Conservation (phyloP, 2,113 vertebrate species). For the Osmerus mordax region DNA sequence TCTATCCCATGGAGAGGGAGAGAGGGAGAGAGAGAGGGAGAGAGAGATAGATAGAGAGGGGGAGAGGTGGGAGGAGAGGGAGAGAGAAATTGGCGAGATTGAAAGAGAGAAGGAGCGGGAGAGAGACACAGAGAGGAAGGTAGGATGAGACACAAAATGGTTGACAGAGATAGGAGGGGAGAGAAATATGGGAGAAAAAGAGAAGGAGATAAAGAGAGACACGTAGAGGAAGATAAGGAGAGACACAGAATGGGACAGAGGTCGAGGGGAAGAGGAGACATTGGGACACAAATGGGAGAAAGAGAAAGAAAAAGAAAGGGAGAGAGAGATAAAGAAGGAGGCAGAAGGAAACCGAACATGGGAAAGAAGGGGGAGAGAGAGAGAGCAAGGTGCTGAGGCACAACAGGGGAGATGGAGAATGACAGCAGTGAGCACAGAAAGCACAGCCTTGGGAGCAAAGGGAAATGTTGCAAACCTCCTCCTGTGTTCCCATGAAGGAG, state of each 20-base stretch:
- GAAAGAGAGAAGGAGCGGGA: neutral
- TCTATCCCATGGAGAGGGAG: slow-evolving; percentile 60
- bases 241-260: neutral
- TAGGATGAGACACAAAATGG: neutral
- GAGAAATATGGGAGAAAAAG: neutral
- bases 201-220: slow-evolving; percentile 11
- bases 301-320: neutral
- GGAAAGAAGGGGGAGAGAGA: slow-evolving; percentile 15
- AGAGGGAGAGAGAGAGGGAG: slow-evolving; percentile 39
- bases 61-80: neutral
- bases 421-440: neutral
- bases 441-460: slow-evolving; percentile 22
- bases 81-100: neutral
- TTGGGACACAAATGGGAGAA: neutral
- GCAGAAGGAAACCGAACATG: slow-evolving; percentile 42
- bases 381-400: neutral
- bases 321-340: slow-evolving; percentile 20
- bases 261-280: neutral
- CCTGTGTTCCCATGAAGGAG: no score
- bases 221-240: neutral
- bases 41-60: neutral
- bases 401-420: neutral
- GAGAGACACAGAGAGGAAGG: neutral
- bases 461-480: no score
- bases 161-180: slow-evolving; percentile 1